These are phyloP conservation scores for Passer domesticus DNA, from an alignment of 2,113 vertebrate genomes.

Conservation along the genomic window DNA sequence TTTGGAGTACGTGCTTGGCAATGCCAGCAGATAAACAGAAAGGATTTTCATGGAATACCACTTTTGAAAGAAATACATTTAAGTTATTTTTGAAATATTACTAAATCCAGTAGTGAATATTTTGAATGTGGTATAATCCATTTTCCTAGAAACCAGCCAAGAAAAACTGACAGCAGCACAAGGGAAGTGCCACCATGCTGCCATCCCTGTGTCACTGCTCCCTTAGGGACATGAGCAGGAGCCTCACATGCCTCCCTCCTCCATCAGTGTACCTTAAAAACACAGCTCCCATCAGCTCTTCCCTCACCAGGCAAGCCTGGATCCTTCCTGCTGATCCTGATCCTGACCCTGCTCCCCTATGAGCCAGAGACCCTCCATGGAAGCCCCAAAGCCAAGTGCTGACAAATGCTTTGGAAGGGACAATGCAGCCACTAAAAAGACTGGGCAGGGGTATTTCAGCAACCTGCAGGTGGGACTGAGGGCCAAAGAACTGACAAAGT, in stretches of 20 bases:
- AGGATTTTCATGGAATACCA: background rate
- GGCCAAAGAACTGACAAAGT: background rate
- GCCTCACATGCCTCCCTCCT: background rate
- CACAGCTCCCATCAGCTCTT: background rate
- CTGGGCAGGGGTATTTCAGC: background rate
- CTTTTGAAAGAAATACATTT: background rate
- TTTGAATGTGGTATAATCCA: constrained; percentile 28
- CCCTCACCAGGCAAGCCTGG: accelerated
- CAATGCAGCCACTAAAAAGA: background rate
- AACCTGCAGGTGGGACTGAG: background rate
- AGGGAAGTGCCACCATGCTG: background rate
- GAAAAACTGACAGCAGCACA: background rate
- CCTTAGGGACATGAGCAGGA: background rate
- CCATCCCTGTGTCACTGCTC: background rate
- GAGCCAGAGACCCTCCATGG: background rate
- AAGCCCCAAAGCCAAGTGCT: background rate
- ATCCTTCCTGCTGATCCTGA: background rate
- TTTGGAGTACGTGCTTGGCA: background rate
- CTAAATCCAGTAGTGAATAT: constrained; percentile 32
- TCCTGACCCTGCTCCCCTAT: background rate
- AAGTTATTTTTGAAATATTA: constrained; percentile 37
- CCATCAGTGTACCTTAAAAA: background rate
- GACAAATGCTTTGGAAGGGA: background rate
- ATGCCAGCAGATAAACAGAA: background rate
- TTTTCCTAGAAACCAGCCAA: constrained; percentile 63